phyloP scores from a whole-genome alignment of 2,113 vertebrate species.

The Probosciger aterrimus region DNA sequence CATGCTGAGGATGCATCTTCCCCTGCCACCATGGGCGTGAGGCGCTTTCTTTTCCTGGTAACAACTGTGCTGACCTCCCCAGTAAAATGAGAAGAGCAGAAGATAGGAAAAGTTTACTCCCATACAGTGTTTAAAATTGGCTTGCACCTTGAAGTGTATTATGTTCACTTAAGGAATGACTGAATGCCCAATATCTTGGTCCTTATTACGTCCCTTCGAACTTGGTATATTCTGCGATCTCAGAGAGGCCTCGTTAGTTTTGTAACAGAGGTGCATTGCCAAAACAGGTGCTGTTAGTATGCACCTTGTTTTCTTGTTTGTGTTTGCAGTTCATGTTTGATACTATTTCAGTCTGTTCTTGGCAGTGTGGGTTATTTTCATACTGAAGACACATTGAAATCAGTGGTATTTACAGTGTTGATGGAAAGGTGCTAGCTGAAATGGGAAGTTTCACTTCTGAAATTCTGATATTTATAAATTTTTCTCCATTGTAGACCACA shows the following conservation, averaged over 20 bases:
- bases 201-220: background rate
- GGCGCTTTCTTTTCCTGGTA: background rate
- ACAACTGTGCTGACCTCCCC: background rate
- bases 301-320: background rate
- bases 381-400: background rate
- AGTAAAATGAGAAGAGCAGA: background rate
- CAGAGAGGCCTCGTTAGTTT: background rate
- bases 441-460: background rate
- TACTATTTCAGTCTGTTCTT: background rate
- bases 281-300: background rate
- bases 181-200: background rate
- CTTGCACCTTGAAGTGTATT: background rate
- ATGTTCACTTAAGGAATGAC: background rate
- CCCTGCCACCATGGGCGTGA: background rate
- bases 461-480: background rate
- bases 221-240: background rate
- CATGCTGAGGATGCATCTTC: background rate
- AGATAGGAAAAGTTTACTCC: background rate
- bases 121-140: fast-evolving
- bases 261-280: background rate
- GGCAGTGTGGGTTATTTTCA: background rate
- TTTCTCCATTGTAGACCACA: background rate
- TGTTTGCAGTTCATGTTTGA: background rate
- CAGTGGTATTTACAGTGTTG: background rate
- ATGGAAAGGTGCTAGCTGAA: background rate